These are phyloP conservation scores for Elephantulus edwardii DNA, from an alignment of 2,113 vertebrate genomes.

Conservation along the genomic window DNA sequence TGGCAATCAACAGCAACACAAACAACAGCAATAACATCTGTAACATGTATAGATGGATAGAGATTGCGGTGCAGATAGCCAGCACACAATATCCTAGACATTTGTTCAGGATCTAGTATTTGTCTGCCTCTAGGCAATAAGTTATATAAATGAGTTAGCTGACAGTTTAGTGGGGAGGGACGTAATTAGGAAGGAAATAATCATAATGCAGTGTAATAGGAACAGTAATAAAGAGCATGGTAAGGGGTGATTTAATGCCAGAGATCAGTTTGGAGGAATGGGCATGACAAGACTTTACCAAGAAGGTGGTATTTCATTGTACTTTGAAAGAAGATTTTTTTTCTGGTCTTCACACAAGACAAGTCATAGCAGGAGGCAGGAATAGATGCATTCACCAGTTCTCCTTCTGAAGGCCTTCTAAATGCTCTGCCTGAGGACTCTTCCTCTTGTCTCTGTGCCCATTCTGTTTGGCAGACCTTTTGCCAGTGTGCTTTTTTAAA, in stretches of 20 bases:
- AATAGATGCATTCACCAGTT: not conserved
- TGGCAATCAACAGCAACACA: no score
- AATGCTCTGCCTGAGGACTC: not conserved
- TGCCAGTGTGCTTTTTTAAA: not conserved
- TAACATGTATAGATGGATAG: no score
- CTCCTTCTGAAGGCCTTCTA: not conserved
- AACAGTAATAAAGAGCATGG: not conserved
- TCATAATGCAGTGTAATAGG: not conserved
- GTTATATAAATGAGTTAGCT: not conserved
- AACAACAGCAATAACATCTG: no score
- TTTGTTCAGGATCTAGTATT: not conserved
- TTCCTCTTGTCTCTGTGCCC: not conserved
- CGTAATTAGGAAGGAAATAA: not conserved
- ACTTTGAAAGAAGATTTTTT: not conserved
- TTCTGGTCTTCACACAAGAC: not conserved
- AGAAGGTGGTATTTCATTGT: not conserved
- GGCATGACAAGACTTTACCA: not conserved
- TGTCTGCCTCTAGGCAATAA: not conserved
- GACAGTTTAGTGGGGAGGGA: not conserved
- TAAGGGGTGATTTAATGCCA: not conserved
- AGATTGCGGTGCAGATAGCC: not conserved
- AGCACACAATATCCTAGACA: not conserved
- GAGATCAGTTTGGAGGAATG: not conserved
- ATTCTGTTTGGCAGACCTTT: not conserved
- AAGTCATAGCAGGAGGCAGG: not conserved